Evolutionary conservation across 2,888 invertebrate genomes (phyloP), one percentile per base, ranked within the genome.

Genomic region (Parochlus steinenii): DNA sequence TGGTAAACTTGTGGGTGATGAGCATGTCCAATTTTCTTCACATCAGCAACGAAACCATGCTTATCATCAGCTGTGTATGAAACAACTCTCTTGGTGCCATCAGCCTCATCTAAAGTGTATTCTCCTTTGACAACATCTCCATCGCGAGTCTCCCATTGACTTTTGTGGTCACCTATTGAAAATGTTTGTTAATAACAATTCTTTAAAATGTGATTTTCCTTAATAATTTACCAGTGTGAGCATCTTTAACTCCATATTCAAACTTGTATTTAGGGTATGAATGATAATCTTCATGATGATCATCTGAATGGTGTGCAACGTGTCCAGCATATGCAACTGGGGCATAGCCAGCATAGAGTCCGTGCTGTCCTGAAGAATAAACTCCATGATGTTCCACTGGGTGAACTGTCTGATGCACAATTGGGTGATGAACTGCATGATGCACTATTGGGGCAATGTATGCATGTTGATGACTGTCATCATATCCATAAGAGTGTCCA

Each of bases 141-240:
- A 45, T 65, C 61, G 23, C 65, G 56, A 25, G 59, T 54, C 47
- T 66, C 66, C 51, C 60, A 56, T 42, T 62, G 62, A 39, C 56
- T 56, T 45, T 63, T 63, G 16, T 58, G 53, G 37, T 63, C 63
- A 3, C 63, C 63, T 3, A n/a, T n/a, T n/a, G n/a, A n/a, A n/a
- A n/a, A n/a, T n/a, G n/a, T n/a, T n/a, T n/a, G n/a, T n/a, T n/a
- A n/a, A n/a, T n/a, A n/a, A n/a, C n/a, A n/a, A n/a, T n/a, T n/a
- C n/a, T n/a, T n/a, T n/a, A n/a, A n/a, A n/a, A n/a, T n/a, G n/a
- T n/a, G n/a, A n/a, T n/a, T n/a, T n/a, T n/a, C n/a, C n/a, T n/a
- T n/a, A n/a, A n/a, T n/a, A n/a, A n/a, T n/a, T n/a, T n/a, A n/a
- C 63, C 63, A 3, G 63, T 63, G 28, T 63, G 62, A 1, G 54